These are phyloP conservation scores for Pantherophis guttatus DNA, from an alignment of 2,113 vertebrate genomes.

Conservation along the genomic window DNA sequence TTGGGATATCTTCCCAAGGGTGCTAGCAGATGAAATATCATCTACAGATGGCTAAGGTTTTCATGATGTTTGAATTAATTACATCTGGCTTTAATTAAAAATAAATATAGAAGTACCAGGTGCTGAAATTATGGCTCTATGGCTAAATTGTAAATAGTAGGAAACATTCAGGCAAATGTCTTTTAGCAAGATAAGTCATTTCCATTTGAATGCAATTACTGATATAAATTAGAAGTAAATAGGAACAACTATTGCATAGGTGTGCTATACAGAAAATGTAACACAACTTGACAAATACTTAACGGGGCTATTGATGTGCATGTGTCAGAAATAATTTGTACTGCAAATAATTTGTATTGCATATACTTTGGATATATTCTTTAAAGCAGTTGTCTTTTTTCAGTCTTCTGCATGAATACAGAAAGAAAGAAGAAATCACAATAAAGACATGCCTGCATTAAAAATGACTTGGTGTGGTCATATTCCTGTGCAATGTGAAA, in stretches of 20 bases:
- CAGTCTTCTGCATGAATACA: background rate
- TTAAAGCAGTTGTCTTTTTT: background rate
- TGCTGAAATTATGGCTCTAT: conserved; percentile 16
- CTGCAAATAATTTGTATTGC: background rate
- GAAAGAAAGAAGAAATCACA: background rate
- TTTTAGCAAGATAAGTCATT: background rate
- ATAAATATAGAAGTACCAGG: conserved; percentile 11
- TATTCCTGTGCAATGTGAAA: background rate
- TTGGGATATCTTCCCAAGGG: conserved; percentile 9
- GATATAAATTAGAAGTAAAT: conserved; percentile 17
- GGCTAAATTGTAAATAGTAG: background rate
- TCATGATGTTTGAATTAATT: background rate
- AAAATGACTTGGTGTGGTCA: background rate
- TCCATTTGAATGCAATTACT: background rate
- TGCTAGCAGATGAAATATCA: background rate
- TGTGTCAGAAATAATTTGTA: background rate
- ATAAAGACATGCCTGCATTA: background rate
- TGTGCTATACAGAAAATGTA: background rate
- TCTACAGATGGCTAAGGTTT: conserved; percentile 5
- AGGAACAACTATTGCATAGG: background rate
- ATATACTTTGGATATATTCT: background rate
- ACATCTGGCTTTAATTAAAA: conserved; percentile 30
- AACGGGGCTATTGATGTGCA: background rate
- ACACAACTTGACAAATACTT: background rate
- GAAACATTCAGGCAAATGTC: background rate